Conservation (phyloP, 1,140 invertebrate genomes). For the Apis mellifera region DNA sequence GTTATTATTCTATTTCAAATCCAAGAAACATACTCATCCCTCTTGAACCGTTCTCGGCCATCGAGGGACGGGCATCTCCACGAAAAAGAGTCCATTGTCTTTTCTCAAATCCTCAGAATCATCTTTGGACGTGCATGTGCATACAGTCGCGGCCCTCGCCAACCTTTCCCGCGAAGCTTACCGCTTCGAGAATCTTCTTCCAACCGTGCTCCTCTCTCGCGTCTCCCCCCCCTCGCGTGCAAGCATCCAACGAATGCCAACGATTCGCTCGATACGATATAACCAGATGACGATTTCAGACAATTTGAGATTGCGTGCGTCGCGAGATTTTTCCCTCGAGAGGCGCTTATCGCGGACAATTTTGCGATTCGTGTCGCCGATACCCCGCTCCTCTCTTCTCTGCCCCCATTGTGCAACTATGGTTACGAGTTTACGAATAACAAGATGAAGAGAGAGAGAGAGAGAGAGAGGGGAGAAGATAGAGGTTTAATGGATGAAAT, state of each 20-base stretch:
- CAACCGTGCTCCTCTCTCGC: not conserved
- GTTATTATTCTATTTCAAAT: not conserved
- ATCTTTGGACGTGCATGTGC: constrained; percentile 17
- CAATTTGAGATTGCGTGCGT: constrained; percentile 63
- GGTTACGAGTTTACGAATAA: not conserved
- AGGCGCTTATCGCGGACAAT: constrained; percentile 54
- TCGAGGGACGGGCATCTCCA: not conserved
- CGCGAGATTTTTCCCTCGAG: constrained; percentile 45
- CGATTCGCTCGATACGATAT: constrained; percentile 52
- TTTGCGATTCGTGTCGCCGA: constrained; percentile 29
- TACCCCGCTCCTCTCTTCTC: no score
- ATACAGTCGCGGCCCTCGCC: not conserved
- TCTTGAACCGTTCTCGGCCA: not conserved
- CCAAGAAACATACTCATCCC: not conserved
- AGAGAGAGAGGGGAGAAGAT: not conserved
- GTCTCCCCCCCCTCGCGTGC: constrained; percentile 2
- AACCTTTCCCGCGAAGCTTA: constrained; percentile 18
- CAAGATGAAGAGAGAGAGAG: not conserved
- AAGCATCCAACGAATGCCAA: constrained; percentile 46
- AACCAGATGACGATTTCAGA: constrained; percentile 47
- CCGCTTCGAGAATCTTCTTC: not conserved
- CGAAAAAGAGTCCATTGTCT: not conserved
- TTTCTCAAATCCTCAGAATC: constrained; percentile 11
- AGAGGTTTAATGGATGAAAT: not conserved
- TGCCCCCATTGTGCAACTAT: constrained; percentile 11